Evolutionary conservation across 2,888 invertebrate genomes (phyloP).

Genomic region (Drosophila siamana): DNA sequence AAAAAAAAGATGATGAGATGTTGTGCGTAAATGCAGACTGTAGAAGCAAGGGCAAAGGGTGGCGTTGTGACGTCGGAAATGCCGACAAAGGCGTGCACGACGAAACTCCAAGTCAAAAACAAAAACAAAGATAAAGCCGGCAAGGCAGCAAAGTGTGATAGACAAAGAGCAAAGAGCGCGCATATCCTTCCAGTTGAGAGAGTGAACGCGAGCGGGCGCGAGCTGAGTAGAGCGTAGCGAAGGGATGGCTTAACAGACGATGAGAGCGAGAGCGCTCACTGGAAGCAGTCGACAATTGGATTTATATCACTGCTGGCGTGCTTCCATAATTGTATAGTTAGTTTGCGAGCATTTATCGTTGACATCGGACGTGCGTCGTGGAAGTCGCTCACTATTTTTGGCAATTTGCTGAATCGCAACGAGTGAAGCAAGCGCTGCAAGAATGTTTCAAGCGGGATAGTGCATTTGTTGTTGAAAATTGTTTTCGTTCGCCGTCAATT

Average conservation of each 20-base stretch:
- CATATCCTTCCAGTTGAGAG: slow-evolving; percentile 12
- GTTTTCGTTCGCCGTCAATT: slow-evolving; percentile 19
- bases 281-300: slow-evolving; percentile 42
- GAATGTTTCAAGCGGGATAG: slow-evolving; percentile 7
- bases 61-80: slow-evolving; percentile 35
- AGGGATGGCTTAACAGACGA: neutral
- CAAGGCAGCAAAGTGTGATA: slow-evolving; percentile 33
- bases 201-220: neutral
- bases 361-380: slow-evolving; percentile 69
- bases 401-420: slow-evolving; percentile 15
- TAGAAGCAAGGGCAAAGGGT: neutral
- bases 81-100: slow-evolving; percentile 52
- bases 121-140: slow-evolving; percentile 62
- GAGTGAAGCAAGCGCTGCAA: slow-evolving; percentile 31
- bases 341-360: slow-evolving; percentile 83
- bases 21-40: slow-evolving; percentile 1
- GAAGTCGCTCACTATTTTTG: slow-evolving; percentile 3
- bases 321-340: slow-evolving; percentile 39
- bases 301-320: slow-evolving; percentile 14
- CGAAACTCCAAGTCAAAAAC: slow-evolving; percentile 54
- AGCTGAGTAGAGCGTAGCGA: neutral
- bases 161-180: slow-evolving; percentile 34
- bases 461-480: slow-evolving; percentile 16
- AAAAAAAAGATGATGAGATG: slow-evolving; percentile 10
- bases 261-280: slow-evolving; percentile 32